phyloP scores from a whole-genome alignment of 2,113 vertebrate species.

The Choloepus hoffmanni region DNA sequence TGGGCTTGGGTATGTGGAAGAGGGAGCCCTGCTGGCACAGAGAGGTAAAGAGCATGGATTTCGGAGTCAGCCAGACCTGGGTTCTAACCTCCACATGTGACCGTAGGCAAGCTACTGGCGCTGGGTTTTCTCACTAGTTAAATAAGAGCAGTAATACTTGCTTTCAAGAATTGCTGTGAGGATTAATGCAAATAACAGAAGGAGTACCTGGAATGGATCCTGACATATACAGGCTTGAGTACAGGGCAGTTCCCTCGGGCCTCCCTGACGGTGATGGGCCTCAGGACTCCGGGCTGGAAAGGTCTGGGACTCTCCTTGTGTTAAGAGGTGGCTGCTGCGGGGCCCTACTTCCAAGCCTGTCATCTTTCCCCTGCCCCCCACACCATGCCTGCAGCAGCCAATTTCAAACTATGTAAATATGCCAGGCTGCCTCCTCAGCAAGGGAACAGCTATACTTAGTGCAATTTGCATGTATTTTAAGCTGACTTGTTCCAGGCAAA shows the following conservation, averaged over 20 bases:
- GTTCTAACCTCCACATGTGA: background rate
- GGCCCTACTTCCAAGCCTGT: background rate
- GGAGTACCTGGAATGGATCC: background rate
- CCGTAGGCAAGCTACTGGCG: background rate
- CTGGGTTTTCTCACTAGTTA: background rate
- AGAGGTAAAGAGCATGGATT: background rate
- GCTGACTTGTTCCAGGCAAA: slow-evolving; percentile 83
- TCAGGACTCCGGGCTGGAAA: background rate
- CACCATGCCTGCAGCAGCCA: slow-evolving; percentile 49
- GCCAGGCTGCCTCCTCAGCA: slow-evolving; percentile 79
- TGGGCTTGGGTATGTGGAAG: background rate
- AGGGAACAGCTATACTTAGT: slow-evolving; percentile 83
- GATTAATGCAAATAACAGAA: background rate
- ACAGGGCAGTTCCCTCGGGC: background rate
- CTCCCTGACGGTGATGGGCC: background rate
- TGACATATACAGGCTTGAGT: background rate
- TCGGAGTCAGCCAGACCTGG: background rate
- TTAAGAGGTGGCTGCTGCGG: background rate
- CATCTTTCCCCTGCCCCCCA: background rate
- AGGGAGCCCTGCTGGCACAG: background rate
- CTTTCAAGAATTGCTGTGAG: background rate
- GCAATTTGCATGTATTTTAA: slow-evolving; percentile 84
- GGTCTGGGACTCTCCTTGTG: background rate
- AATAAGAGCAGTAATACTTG: background rate
- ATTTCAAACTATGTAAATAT: slow-evolving; percentile 78